Evolutionary conservation across 2,113 vertebrate species (phyloP).

Genomic region (Ifrita kowaldi): DNA sequence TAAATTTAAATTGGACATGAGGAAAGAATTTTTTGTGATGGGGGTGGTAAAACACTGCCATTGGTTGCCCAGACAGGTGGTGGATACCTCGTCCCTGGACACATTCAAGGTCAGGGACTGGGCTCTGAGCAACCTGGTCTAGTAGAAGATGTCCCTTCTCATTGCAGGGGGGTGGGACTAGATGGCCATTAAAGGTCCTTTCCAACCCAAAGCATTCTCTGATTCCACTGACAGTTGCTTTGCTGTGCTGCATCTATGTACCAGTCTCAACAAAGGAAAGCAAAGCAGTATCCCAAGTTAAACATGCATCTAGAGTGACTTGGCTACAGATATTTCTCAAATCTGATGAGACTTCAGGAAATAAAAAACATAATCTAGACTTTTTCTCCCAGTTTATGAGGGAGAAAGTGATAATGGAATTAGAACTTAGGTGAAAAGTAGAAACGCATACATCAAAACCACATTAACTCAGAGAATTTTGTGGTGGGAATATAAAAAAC

Average conservation of each 20-base stretch:
- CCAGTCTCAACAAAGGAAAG: not conserved
- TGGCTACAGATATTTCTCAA: not conserved
- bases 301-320: not conserved
- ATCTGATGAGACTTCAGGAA: not conserved
- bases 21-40: not conserved
- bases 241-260: not conserved
- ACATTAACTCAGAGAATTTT: not conserved
- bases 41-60: not conserved
- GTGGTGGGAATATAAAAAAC: not conserved
- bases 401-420: not conserved
- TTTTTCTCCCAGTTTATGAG: not conserved
- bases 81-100: not conserved
- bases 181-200: not conserved
- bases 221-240: not conserved
- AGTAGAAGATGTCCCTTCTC: not conserved
- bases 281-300: not conserved
- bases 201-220: not conserved
- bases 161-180: not conserved
- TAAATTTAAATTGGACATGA: not conserved
- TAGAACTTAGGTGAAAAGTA: not conserved
- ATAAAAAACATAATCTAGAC: not conserved
- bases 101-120: not conserved
- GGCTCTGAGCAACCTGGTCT: not conserved
- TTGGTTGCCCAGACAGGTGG: not conserved
- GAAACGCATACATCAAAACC: not conserved